These are phyloP conservation scores for Ondatra zibethicus DNA, from an alignment of 2,113 vertebrate species.

Conservation along the genomic window DNA sequence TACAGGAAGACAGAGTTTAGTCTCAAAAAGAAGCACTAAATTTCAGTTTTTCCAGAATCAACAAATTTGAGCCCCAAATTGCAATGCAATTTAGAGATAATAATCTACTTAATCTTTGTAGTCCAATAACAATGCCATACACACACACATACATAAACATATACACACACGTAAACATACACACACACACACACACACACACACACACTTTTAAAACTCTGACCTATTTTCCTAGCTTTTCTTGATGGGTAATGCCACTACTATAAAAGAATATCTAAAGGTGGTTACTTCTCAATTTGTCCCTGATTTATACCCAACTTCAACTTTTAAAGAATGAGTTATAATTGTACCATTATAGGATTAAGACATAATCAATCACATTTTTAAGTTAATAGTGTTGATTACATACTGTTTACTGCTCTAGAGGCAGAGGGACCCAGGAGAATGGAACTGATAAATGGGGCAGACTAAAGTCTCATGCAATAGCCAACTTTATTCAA, in stretches of 20 bases:
- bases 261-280: neutral
- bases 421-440: too few relatives aligned
- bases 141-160: neutral
- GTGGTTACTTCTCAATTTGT: neutral
- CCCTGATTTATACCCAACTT: neutral
- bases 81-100: conserved; percentile 63
- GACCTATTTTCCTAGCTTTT: conserved; percentile 32
- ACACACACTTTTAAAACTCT: conserved; percentile 57
- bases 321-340: conserved; percentile 29
- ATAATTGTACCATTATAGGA: neutral
- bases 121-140: conserved; percentile 5
- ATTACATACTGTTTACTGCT: neutral
- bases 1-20: conserved; percentile 60
- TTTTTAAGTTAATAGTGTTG: conserved; percentile 18
- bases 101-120: conserved; percentile 61
- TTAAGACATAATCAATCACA: conserved; percentile 14
- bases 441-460: neutral
- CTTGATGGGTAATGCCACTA: neutral
- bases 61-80: conserved; percentile 46
- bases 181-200: neutral
- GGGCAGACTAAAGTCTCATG: neutral
- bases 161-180: too few relatives aligned
- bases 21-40: conserved; percentile 54
- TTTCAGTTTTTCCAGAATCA: conserved; percentile 62
- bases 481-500: neutral